These are phyloP conservation scores for Gryllus bimaculatus DNA, from an alignment of 1,140 invertebrate genomes.

Conservation along the genomic window DNA sequence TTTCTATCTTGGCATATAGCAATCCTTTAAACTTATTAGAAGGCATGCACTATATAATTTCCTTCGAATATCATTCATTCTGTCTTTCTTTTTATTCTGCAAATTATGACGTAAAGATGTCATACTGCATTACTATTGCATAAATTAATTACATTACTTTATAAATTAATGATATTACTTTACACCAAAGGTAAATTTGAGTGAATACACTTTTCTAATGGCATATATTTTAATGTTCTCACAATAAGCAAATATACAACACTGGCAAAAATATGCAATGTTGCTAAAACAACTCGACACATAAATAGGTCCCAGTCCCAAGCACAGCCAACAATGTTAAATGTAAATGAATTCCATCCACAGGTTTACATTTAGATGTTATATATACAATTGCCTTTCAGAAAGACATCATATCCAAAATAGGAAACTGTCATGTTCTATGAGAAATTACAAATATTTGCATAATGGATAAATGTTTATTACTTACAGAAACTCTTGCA, in stretches of 20 bases:
- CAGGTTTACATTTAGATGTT: background rate
- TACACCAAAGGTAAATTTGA: no score
- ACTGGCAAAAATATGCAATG: background rate
- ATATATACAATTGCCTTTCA: background rate
- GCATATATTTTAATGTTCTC: background rate
- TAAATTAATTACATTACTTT: no score
- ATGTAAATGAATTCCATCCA: background rate
- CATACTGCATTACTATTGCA: no score
- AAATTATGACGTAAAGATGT: no score
- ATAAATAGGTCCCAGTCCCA: background rate
- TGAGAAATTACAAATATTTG: background rate
- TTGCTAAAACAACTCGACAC: background rate
- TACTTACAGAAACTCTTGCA: background rate
- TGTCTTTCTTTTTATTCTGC: no score
- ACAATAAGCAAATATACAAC: background rate
- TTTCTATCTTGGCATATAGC: no score
- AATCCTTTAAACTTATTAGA: no score
- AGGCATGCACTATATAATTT: no score
- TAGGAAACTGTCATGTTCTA: background rate
- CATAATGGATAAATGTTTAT: background rate
- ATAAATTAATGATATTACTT: no score
- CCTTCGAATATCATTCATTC: no score
- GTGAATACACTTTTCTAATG: no score
- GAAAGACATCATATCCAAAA: background rate
- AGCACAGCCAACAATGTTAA: slow-evolving; percentile 1